These are phyloP conservation scores for Hycleus cichorii DNA, from an alignment of 1,140 invertebrate species.

Conservation along the genomic window DNA sequence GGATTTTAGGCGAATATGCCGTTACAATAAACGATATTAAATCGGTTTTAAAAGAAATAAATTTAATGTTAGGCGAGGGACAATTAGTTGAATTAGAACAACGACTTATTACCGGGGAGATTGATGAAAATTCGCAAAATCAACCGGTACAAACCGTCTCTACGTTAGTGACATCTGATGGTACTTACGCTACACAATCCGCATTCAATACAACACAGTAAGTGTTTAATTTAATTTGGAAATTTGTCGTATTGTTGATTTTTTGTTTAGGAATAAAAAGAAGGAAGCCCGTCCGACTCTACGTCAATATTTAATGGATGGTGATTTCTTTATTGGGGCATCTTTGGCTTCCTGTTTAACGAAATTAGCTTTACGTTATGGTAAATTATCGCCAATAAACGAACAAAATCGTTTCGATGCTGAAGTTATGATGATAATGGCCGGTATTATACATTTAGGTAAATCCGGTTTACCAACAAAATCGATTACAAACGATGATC, in stretches of 20 bases:
- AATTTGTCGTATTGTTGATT: too few species aligned
- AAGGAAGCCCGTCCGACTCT: conserved; percentile 72
- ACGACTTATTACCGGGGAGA: conserved; percentile 59
- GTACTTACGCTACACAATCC: conserved; percentile 97
- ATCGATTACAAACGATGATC: conserved; percentile 91
- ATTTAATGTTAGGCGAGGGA: conserved; percentile 74
- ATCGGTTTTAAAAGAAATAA: conserved; percentile 68
- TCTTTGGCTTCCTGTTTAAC: conserved; percentile 83
- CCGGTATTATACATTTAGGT: conserved; percentile 79
- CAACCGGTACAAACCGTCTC: conserved; percentile 25
- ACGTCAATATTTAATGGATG: conserved; percentile 83
- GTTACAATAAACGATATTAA: conserved; percentile 69
- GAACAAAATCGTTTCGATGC: conserved; percentile 65
- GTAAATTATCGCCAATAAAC: conserved; percentile 49
- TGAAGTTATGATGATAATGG: conserved; percentile 83
- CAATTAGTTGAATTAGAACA: conserved; percentile 88
- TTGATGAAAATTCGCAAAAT: conserved; percentile 45
- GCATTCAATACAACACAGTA: conserved; percentile 79
- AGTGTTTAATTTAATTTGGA: conserved; percentile 30
- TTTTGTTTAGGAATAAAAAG: conserved; percentile 46
- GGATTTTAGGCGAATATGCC: conserved; percentile 97
- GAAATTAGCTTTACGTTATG: conserved; percentile 80
- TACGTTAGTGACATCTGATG: conserved; percentile 89
- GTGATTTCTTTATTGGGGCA: conserved; percentile 94
- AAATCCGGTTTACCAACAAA: conserved; percentile 64